These are phyloP conservation scores for Danio rerio DNA, from an alignment of 2,113 vertebrate genomes.

Conservation along the genomic window DNA sequence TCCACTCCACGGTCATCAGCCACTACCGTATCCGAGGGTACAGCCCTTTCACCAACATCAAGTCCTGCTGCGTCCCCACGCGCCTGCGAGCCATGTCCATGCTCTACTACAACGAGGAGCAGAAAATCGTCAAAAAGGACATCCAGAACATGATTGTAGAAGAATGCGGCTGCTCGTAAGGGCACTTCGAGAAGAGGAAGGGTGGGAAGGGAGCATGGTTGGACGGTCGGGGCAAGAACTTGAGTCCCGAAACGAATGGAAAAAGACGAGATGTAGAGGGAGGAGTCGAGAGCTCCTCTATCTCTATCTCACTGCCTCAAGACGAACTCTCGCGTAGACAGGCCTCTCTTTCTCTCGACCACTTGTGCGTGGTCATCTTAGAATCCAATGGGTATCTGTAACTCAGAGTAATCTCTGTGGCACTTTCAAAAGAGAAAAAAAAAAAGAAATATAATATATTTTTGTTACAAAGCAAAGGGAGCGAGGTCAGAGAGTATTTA, in stretches of 20 bases:
- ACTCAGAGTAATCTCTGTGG: constrained; percentile 68
- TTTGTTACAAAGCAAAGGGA: constrained; percentile 76
- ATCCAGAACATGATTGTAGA: constrained; percentile 99
- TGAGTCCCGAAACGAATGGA: constrained; percentile 31
- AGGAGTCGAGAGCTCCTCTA: constrained; percentile 40
- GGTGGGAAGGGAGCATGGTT: constrained; percentile 35
- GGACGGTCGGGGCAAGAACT: constrained; percentile 28
- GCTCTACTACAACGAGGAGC: constrained; percentile 96
- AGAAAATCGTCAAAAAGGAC: constrained; percentile 99
- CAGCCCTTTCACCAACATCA: constrained; percentile 92
- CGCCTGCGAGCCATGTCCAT: constrained; percentile 98
- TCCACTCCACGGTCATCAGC: constrained; percentile 97
- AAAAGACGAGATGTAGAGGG: constrained; percentile 44
- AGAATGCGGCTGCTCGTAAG: constrained; percentile 96
- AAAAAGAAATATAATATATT: constrained; percentile 81
- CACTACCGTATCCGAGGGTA: constrained; percentile 96
- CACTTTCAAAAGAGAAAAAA: constrained; percentile 69
- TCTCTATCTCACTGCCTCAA: constrained; percentile 50
- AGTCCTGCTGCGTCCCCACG: constrained; percentile 95
- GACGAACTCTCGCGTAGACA: constrained; percentile 47
- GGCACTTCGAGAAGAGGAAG: background rate
- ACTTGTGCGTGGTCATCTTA: constrained; percentile 57
- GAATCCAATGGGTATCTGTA: constrained; percentile 55
- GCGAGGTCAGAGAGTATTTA: constrained; percentile 75
- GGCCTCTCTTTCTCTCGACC: constrained; percentile 53